Evolutionary conservation across 2,888 invertebrate genomes (phyloP), one percentile per base, ranked within the genome.

Genomic region (Tillus elongatus): DNA sequence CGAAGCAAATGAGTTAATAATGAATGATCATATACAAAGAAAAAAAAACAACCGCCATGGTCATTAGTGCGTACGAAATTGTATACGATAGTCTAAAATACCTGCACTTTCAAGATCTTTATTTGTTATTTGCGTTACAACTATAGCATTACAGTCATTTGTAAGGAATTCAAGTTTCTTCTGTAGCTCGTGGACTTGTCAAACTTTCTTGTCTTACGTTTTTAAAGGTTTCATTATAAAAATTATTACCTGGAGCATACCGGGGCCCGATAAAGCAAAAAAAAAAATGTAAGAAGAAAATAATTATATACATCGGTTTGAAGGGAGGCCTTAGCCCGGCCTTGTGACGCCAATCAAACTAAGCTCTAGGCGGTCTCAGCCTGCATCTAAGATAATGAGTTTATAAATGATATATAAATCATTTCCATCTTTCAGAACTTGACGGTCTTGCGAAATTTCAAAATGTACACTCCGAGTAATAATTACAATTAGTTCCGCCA

Each of bases 381-480:
- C 56, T 53, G 58, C 53, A 57, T 58, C 50, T 53, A 45, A 57
- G 60, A 65, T 67, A 67, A 68, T 67, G 67, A 66, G 65, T 66
- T 66, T 66, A 68, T 68, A 68, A 68, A 66, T 60, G 66, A 60
- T 52, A 59, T 60, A 66, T 67, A 67, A 67, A 67, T 67, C 67
- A 65, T 63, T 51, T 50, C 46, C 49, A 45, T 52, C 47, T 51
- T 49, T 53, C 51, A 49, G 52, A 40, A 48, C 49, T 49, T 46
- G 52, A 45, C 45, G 44, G 42, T 49, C 39, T 43, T 50, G 50
- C 51, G 50, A 52, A 53, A 52, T 50, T 50, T 48, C 47, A 40
- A 46, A 49, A 50, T 47, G n/a, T 36, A 42, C 37, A 43, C 42
- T 40, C 40, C 49, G 50, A 48, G 43, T 52, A 54, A 13, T 3